phyloP scores from a whole-genome alignment of 2,888 invertebrate genomes.

The Cephus pulcher region DNA sequence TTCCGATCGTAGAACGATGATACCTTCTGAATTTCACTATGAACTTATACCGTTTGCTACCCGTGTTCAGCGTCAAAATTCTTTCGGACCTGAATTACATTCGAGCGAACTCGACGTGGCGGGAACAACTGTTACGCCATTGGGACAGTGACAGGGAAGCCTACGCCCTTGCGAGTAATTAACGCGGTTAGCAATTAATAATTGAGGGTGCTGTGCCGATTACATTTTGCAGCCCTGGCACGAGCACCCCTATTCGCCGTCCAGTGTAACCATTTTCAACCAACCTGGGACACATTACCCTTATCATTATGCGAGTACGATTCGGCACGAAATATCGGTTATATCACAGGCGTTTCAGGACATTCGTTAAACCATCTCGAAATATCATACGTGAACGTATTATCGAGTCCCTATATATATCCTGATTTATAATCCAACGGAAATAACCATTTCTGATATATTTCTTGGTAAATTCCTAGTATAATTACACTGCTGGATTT shows the following conservation, averaged over 20 bases:
- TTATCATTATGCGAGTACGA: conserved; percentile 47
- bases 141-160: conserved; percentile 56
- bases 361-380: background rate
- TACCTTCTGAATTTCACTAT: background rate
- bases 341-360: background rate
- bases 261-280: conserved; percentile 40
- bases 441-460: background rate
- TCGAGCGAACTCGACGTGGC: background rate
- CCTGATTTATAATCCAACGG: background rate
- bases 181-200: conserved; percentile 64
- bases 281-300: conserved; percentile 46
- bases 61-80: background rate
- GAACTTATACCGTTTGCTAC: background rate
- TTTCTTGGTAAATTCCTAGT: background rate
- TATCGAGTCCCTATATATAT: background rate
- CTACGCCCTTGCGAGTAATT: conserved; percentile 60
- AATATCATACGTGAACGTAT: background rate
- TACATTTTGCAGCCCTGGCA: conserved; percentile 57
- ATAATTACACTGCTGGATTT: background rate
- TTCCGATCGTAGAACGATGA: background rate
- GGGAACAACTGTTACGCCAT: conserved; percentile 39
- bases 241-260: conserved; percentile 25
- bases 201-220: conserved; percentile 63
- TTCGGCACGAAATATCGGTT: conserved; percentile 23
- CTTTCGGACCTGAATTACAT: background rate